A percentile compares a stretch with the other conserved stretches of the same genome.
Evolutionary conservation across 2,797 vertebrate genomes (phyloP).

Genomic region (Rhinogobio ventralis): DNA sequence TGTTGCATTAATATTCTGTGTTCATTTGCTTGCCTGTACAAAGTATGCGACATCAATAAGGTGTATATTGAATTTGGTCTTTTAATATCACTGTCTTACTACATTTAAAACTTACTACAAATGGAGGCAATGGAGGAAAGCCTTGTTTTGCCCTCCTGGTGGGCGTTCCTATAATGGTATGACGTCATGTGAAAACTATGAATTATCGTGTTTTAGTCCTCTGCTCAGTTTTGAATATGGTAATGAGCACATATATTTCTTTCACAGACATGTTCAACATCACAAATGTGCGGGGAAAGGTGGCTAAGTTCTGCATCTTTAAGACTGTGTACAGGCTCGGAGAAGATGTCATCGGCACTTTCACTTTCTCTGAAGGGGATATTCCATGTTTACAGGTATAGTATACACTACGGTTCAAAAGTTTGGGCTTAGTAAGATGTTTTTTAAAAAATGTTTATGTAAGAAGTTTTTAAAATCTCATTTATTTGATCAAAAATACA

Average conservation of each 20-base stretch:
- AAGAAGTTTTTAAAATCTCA: not conserved
- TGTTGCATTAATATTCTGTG: no score
- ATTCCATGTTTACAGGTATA: slow-evolving; percentile 94
- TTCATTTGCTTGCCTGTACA: no score
- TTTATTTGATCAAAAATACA: not conserved
- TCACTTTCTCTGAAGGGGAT: slow-evolving; percentile 94
- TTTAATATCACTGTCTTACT: no score
- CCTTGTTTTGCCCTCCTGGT: no score
- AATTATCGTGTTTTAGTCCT: not conserved
- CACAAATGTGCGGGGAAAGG: slow-evolving; percentile 92
- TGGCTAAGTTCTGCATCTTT: slow-evolving; percentile 97
- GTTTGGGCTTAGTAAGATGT: not conserved
- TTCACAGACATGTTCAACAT: slow-evolving; percentile 93
- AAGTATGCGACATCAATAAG: no score
- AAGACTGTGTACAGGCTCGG: slow-evolving; percentile 95
- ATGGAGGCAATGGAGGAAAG: no score
- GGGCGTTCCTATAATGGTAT: no score
- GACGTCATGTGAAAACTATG: no score
- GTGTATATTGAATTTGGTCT: no score
- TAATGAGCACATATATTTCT: not conserved
- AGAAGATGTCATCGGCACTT: slow-evolving; percentile 94
- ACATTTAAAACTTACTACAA: no score
- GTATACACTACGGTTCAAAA: not conserved
- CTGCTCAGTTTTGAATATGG: not conserved
- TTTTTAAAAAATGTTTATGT: not conserved